phyloP scores from a whole-genome alignment of 2,113 vertebrate genomes.

The Brachyhypopomus gauderio region DNA sequence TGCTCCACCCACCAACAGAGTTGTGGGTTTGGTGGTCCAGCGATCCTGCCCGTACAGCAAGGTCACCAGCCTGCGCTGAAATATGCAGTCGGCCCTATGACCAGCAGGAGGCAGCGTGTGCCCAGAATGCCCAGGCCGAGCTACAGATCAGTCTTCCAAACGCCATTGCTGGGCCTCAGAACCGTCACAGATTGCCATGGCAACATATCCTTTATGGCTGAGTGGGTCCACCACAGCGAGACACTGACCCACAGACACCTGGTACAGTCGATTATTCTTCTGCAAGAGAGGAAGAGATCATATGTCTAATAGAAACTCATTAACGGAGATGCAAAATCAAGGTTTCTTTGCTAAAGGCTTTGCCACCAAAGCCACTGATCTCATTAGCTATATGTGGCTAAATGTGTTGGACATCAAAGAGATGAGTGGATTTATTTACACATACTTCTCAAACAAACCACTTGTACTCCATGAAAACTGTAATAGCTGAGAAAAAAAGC shows the following conservation, averaged over 20 bases:
- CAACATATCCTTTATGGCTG: slow-evolving; percentile 82
- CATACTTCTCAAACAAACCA: no score
- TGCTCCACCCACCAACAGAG: background rate
- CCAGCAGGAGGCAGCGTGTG: background rate
- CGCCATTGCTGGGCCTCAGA: slow-evolving; percentile 87
- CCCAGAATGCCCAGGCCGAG: background rate
- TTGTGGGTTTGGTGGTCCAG: background rate
- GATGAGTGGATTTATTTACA: no score
- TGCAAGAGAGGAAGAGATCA: slow-evolving; percentile 54
- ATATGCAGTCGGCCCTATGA: background rate
- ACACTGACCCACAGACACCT: slow-evolving; percentile 95
- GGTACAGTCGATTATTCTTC: slow-evolving; percentile 90
- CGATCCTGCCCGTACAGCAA: background rate
- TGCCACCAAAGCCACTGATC: no score
- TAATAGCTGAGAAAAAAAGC: no score
- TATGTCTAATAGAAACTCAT: background rate
- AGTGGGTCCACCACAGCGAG: slow-evolving; percentile 76
- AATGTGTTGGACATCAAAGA: no score
- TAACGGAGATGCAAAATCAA: background rate
- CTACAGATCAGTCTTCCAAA: slow-evolving; percentile 74
- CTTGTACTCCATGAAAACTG: no score
- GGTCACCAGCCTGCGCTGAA: background rate
- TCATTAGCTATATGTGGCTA: no score
- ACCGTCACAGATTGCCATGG: slow-evolving; percentile 91
- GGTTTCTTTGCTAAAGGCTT: no score